Conservation (phyloP, 2,113 vertebrate species). For the Neoarius graeffei region DNA sequence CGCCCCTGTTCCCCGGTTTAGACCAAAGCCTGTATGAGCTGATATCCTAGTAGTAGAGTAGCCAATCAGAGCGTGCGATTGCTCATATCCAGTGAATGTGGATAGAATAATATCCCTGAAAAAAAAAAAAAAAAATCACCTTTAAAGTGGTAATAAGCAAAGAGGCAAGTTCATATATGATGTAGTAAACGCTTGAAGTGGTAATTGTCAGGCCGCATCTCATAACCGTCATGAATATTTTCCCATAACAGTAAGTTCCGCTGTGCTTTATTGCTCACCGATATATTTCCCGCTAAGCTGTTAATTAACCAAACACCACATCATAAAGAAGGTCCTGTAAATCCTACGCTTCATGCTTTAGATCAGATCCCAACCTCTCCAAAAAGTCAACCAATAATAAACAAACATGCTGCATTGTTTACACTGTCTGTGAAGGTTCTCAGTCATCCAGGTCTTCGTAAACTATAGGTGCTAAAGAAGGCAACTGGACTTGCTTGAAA, state of each 20-base stretch:
- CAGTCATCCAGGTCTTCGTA: too few relatives aligned
- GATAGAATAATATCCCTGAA: too few relatives aligned
- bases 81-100: too few relatives aligned
- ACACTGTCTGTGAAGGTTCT: background rate
- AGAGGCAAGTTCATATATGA: too few relatives aligned
- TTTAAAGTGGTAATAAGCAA: too few relatives aligned
- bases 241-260: background rate
- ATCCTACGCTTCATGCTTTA: background rate
- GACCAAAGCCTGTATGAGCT: too few relatives aligned
- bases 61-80: too few relatives aligned
- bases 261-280: background rate
- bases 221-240: background rate
- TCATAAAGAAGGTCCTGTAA: background rate
- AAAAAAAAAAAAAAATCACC: background rate
- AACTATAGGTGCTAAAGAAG: too few relatives aligned
- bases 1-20: too few relatives aligned
- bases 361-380: background rate
- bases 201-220: background rate
- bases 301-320: background rate
- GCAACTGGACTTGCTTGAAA: too few relatives aligned
- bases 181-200: background rate
- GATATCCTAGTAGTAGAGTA: too few relatives aligned
- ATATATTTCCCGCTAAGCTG: constrained; percentile 4
- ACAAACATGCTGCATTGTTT: background rate
- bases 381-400: constrained; percentile 1